Conservation (phyloP, 2,797 vertebrate species). For the Scolopax bukidnonensis region DNA sequence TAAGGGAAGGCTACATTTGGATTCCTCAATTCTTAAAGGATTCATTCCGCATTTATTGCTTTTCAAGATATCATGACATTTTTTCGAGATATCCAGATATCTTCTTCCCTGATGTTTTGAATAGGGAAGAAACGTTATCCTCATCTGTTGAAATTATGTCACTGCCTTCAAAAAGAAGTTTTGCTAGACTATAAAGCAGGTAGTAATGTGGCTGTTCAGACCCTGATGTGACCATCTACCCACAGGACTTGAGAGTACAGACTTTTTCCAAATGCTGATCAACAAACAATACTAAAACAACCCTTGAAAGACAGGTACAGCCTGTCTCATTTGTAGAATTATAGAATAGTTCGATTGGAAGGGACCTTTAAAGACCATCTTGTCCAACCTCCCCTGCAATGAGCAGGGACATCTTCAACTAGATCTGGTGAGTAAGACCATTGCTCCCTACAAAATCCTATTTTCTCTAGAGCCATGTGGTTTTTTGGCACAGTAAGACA, state of each 20-base stretch:
- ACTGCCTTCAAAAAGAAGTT: not conserved
- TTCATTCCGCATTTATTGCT: not conserved
- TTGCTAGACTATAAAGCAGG: not conserved
- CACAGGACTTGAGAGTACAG: not conserved
- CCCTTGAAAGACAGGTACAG: not conserved
- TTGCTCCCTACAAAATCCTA: not conserved
- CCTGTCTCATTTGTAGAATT: not conserved
- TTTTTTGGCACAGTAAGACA: not conserved
- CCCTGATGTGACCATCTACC: not conserved
- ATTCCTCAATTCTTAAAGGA: not conserved
- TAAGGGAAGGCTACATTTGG: not conserved
- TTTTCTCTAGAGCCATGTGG: not conserved
- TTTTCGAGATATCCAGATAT: not conserved
- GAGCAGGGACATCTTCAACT: not conserved
- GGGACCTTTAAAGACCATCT: not conserved
- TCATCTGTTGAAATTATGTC: not conserved
- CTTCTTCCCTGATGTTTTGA: not conserved
- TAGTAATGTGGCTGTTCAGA: not conserved
- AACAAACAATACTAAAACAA: not conserved
- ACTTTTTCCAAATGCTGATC: not conserved
- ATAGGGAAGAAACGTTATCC: not conserved
- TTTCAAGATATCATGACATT: not conserved
- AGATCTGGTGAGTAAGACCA: not conserved
- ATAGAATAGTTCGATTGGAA: not conserved
- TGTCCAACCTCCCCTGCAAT: not conserved